Percentiles rank a stretch among this genome's conserved stretches.
phyloP scores from a whole-genome alignment of 2,797 vertebrate genomes.

The Hippocampus kuda region DNA sequence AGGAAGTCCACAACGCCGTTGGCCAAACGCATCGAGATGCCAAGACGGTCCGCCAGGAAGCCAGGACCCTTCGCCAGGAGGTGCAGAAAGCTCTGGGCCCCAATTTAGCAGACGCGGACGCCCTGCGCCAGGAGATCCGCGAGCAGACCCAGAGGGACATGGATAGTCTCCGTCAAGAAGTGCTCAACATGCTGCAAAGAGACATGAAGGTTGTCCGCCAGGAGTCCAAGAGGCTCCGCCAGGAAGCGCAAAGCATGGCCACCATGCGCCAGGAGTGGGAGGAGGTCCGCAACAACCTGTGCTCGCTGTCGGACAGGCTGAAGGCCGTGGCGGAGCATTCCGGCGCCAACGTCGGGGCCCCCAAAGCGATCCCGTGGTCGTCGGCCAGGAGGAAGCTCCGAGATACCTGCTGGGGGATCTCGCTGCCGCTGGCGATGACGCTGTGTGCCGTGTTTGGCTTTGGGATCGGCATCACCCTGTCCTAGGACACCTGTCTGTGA shows the following conservation, averaged over 20 bases:
- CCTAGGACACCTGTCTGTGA: background rate
- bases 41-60: background rate
- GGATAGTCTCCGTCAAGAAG: background rate
- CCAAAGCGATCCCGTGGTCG: background rate
- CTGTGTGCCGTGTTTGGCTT: slow-evolving; percentile 6
- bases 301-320: background rate
- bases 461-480: slow-evolving; percentile 2
- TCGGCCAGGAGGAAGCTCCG: background rate
- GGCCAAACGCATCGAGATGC: background rate
- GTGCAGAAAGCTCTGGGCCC: background rate
- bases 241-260: background rate
- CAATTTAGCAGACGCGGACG: background rate
- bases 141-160: slow-evolving; percentile 3
- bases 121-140: background rate
- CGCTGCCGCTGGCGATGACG: slow-evolving; percentile 2
- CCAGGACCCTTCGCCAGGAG: background rate
- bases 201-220: slow-evolving; percentile 1
- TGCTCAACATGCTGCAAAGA: background rate
- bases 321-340: slow-evolving; percentile 2
- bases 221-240: slow-evolving; percentile 2
- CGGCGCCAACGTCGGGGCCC: background rate
- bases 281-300: background rate
- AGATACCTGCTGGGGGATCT: slow-evolving; percentile 2
- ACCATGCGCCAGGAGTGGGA: slow-evolving; percentile 4
- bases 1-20: background rate